phyloP scores from a whole-genome alignment of 1,140 invertebrate species.

The Bacillus rossius region DNA sequence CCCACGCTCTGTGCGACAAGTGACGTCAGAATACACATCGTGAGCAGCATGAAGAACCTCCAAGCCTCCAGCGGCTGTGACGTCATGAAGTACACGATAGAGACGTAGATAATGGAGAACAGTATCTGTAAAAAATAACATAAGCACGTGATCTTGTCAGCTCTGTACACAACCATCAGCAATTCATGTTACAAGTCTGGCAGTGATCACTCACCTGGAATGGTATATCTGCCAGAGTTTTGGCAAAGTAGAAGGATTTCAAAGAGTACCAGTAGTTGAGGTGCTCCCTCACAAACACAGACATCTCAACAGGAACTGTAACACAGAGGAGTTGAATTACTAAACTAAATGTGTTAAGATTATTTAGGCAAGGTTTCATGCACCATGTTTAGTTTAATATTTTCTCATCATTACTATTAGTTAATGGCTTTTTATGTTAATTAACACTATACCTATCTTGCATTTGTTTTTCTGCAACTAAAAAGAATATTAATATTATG shows the following conservation, averaged over 20 bases:
- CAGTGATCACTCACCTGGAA: conserved; percentile 69
- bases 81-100: conserved; percentile 94
- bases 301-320: conserved; percentile 92
- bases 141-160: not conserved
- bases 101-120: conserved; percentile 84
- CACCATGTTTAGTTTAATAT: too few species aligned
- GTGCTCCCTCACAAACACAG: conserved; percentile 90
- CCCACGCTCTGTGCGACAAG: conserved; percentile 90
- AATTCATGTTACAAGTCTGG: not conserved
- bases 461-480: too few species aligned
- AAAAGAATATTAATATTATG: too few species aligned
- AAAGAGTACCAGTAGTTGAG: conserved; percentile 97
- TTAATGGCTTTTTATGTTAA: too few species aligned
- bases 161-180: too few species aligned
- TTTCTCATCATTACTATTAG: too few species aligned
- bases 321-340: conserved; percentile 28
- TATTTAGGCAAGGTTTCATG: too few species aligned
- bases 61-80: conserved; percentile 83
- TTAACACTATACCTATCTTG: too few species aligned
- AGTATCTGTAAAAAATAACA: conserved; percentile 57
- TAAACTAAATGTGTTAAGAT: too few species aligned
- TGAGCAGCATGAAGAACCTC: conserved; percentile 82
- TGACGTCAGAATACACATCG: conserved; percentile 82
- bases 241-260: conserved; percentile 93
- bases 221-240: conserved; percentile 90